Percentiles rank a stretch among this genome's conserved stretches.
Evolutionary conservation across 2,888 invertebrate genomes (phyloP).

Genomic region (Epistrophe eligans): DNA sequence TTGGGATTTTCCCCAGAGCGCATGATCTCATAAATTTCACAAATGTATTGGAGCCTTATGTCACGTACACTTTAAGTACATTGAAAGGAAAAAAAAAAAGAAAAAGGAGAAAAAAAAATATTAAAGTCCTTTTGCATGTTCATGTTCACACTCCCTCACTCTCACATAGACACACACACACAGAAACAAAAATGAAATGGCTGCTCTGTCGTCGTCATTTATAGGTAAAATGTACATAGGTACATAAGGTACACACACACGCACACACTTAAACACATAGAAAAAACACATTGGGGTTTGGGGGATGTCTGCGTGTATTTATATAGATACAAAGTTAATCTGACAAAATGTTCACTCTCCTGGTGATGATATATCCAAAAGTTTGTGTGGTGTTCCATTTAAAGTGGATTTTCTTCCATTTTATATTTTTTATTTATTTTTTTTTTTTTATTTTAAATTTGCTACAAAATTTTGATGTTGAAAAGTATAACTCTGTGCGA

Average conservation of each 20-base stretch:
- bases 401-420: slow-evolving; percentile 45
- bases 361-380: slow-evolving; percentile 63
- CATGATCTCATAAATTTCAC: slow-evolving; percentile 76
- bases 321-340: slow-evolving; percentile 71
- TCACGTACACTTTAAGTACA: slow-evolving; percentile 56
- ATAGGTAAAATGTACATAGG: slow-evolving; percentile 51
- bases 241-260: slow-evolving; percentile 53
- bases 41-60: slow-evolving; percentile 73
- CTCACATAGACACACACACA: slow-evolving; percentile 7
- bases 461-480: slow-evolving; percentile 51
- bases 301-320: slow-evolving; percentile 10
- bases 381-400: slow-evolving; percentile 66
- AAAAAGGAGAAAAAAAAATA: slow-evolving; percentile 19
- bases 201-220: slow-evolving; percentile 20
- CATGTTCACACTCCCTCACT: slow-evolving; percentile 70
- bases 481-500: neutral
- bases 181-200: slow-evolving; percentile 46
- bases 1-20: slow-evolving; percentile 69
- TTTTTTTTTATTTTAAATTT: slow-evolving; percentile 33
- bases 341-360: slow-evolving; percentile 67
- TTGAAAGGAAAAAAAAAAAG: slow-evolving; percentile 23
- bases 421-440: neutral
- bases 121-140: slow-evolving; percentile 63
- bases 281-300: neutral
- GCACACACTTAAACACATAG: neutral